These are phyloP conservation scores for Notodonta dromedarius DNA, from an alignment of 2,888 invertebrate genomes.

Conservation along the genomic window DNA sequence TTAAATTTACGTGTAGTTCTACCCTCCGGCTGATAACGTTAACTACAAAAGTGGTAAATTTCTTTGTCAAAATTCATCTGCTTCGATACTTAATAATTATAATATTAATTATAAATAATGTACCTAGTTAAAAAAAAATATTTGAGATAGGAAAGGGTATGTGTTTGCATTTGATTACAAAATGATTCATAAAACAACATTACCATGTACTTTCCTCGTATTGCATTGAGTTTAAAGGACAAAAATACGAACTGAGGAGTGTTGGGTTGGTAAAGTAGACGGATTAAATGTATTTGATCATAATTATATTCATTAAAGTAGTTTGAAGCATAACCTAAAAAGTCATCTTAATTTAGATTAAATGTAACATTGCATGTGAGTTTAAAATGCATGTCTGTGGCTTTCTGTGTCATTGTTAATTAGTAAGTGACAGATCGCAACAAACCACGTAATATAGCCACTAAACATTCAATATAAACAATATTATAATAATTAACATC, in stretches of 20 bases:
- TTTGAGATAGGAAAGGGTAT: not conserved
- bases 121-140: too few species aligned
- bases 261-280: not conserved
- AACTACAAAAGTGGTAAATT: constrained; percentile 22
- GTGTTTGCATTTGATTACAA: not conserved
- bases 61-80: constrained; percentile 33
- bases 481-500: constrained; percentile 21
- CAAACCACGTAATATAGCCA: constrained; percentile 24
- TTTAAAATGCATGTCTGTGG: constrained; percentile 54
- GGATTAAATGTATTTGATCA: not conserved
- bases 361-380: constrained; percentile 43
- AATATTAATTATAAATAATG: not conserved
- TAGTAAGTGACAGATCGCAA: constrained; percentile 30
- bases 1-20: not conserved
- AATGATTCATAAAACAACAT: not conserved
- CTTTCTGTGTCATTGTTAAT: constrained; percentile 48
- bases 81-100: constrained; percentile 11
- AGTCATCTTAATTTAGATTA: constrained; percentile 47
- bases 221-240: not conserved
- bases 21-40: not conserved
- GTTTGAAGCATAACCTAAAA: constrained; percentile 33
- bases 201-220: not conserved
- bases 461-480: constrained; percentile 22
- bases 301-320: constrained; percentile 14
- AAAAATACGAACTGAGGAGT: not conserved